These are phyloP conservation scores for Tigriopus californicus DNA, from an alignment of 2,888 invertebrate genomes.

Conservation along the genomic window DNA sequence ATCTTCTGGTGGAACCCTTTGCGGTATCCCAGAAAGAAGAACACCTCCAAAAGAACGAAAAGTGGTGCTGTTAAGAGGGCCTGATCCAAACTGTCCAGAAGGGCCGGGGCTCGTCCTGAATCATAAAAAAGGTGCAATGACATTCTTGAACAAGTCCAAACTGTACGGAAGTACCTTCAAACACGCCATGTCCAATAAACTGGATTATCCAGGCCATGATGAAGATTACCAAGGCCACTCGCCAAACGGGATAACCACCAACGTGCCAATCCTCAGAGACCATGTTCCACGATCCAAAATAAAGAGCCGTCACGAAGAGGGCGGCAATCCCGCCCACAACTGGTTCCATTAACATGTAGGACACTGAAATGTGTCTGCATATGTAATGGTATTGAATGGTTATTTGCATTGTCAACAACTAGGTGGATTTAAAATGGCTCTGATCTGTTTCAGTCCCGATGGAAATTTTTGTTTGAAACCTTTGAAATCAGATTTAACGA, in stretches of 20 bases:
- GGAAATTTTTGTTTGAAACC: too few relatives aligned
- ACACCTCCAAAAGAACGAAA: constrained; percentile 21
- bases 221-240: background rate
- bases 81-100: constrained; percentile 20
- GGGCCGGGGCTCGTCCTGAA: constrained; percentile 19
- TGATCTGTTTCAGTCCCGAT: too few relatives aligned
- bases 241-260: constrained; percentile 20
- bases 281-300: constrained; percentile 19
- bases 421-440: too few relatives aligned
- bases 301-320: constrained; percentile 19
- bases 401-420: too few relatives aligned
- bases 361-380: too few relatives aligned
- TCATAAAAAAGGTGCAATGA: too few relatives aligned
- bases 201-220: constrained; percentile 15
- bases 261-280: constrained; percentile 18
- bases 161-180: constrained; percentile 17
- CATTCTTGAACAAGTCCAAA: too few relatives aligned
- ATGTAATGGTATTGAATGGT: too few relatives aligned
- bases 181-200: constrained; percentile 22
- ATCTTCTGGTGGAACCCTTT: constrained; percentile 19
- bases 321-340: constrained; percentile 18
- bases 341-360: background rate
- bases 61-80: constrained; percentile 21
- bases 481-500: too few relatives aligned
- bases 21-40: constrained; percentile 21